Percentiles rank a stretch among this genome's conserved stretches.
Evolutionary conservation across 2,113 vertebrate species (phyloP).

Genomic region (Lanius collurio): DNA sequence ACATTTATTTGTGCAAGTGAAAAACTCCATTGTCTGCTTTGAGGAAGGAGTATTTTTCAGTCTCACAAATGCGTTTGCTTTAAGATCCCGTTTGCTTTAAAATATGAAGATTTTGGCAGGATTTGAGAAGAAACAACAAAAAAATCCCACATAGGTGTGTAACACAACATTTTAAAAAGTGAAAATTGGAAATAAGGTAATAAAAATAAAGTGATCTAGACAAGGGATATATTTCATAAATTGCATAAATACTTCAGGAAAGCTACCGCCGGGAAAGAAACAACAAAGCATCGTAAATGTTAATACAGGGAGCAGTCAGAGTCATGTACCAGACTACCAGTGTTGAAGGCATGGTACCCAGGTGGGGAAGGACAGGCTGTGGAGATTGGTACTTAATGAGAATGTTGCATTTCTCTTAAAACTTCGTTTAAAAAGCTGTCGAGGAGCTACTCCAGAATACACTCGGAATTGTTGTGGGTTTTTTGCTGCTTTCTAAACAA

Average conservation of each 20-base stretch:
- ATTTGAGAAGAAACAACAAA: not conserved
- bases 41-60: not conserved
- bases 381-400: not conserved
- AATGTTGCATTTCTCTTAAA: slow-evolving; percentile 7
- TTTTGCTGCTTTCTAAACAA: not conserved
- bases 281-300: slow-evolving; percentile 17
- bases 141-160: not conserved
- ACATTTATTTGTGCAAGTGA: not conserved
- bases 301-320: slow-evolving; percentile 1
- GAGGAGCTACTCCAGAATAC: not conserved
- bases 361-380: not conserved
- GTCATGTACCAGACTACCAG: not conserved
- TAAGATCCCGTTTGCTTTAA: not conserved
- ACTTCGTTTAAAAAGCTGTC: slow-evolving; percentile 1
- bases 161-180: not conserved
- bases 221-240: not conserved
- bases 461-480: not conserved
- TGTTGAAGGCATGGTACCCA: not conserved
- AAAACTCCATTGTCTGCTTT: slow-evolving; percentile 37
- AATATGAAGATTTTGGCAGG: not conserved
- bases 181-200: not conserved
- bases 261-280: not conserved
- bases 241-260: not conserved
- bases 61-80: not conserved
- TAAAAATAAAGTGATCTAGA: not conserved